Base-by-base conservation (phyloP, 2,113 vertebrate genomes). In the Nibea albiflora region DNA sequence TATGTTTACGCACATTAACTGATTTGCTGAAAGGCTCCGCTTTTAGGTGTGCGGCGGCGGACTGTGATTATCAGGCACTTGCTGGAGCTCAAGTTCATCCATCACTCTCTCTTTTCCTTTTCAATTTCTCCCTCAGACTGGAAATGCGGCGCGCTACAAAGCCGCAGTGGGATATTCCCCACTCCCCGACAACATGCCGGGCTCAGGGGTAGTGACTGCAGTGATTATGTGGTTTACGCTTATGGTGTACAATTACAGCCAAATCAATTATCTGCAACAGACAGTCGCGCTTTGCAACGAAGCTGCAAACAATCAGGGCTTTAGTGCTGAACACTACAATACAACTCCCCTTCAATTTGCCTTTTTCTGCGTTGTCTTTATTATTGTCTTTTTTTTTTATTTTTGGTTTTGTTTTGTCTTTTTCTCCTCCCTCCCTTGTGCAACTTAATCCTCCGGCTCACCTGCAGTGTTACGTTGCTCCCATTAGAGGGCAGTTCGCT, bases 181-280 rank as follows among this genome's bases (percentile, higher is more conserved):
- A 24, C 44, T 73, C 66, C 58, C 78, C 61, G 75, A 58, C 81
- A 66, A 26, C 81, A 85, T 11, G 54, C 83, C 78, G 83, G 31
- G 82, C 78, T 79, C 76, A 50, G 61, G 35, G 73, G 44, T 19
- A 81, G 72, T 58, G 76, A 76, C 84, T 79, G 84, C 72, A 88
- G 78, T 85, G 81, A 92, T 91, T 85, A 81, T 87, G 81, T 86
- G 77, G 31, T 93, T 91, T 85, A 85, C 15, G 26, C 82, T 85
- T 71, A 85, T 88, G 58, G 76, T 86, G 87, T 73, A 76, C 84
- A 88, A 90, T 88, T 91, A 83, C 50, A 77, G 84, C 69, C 79
- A 87, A 88, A 90, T 91, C 88, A 90, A 89, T 91, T 86, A 90
- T 87, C 53, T 69, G 66, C 49, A 76, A 63, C 67, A 77, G 56